Conservation (phyloP, 30 jellyfish, hydroid and myxozoan species). For the Mastigias papua region DNA sequence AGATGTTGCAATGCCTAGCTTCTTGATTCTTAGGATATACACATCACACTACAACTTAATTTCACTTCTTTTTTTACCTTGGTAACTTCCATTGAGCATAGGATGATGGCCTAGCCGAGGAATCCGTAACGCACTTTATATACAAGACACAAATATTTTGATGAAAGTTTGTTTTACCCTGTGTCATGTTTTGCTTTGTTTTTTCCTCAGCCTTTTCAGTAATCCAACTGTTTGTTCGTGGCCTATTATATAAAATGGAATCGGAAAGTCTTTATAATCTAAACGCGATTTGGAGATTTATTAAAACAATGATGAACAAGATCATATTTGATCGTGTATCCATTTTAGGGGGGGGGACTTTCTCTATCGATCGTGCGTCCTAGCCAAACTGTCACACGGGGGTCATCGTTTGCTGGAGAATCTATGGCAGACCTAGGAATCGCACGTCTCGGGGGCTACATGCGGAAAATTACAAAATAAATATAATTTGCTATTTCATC, state of each 20-base stretch:
- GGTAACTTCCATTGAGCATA: no score
- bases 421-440: no score
- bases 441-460: no score
- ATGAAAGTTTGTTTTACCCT: background rate
- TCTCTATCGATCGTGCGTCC: background rate
- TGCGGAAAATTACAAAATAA: no score
- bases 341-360: constrained; percentile 29
- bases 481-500: no score
- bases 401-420: no score
- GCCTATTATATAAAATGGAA: constrained; percentile 34
- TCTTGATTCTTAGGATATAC: no score
- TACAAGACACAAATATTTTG: background rate
- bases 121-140: no score
- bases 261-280: constrained; percentile 41
- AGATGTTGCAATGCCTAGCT: no score
- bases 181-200: background rate
- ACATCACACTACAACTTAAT: no score
- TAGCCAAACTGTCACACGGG: background rate
- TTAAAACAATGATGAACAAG: background rate
- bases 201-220: background rate
- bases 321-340: constrained; percentile 14
- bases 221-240: constrained; percentile 52
- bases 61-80: no score
- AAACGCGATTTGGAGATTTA: constrained; percentile 55
- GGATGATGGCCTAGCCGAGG: no score